Conservation (phyloP, 2,113 vertebrate species). For the Romanogobio albipinnatus region DNA sequence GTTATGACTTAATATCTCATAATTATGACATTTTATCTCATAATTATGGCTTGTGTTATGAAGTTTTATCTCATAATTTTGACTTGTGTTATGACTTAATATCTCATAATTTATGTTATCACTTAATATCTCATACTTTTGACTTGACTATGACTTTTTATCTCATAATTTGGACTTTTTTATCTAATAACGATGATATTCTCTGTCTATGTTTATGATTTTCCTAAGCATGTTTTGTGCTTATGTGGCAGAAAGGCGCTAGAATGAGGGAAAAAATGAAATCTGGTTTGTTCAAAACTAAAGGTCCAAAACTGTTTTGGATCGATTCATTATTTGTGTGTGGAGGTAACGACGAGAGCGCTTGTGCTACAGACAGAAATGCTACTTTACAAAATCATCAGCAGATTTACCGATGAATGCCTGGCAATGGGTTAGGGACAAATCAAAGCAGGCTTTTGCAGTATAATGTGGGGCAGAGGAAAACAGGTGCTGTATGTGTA, state of each 20-base stretch:
- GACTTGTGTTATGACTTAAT: neutral
- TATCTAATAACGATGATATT: neutral
- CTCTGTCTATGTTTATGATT: neutral
- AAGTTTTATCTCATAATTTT: neutral
- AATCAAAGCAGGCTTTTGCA: neutral
- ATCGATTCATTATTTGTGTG: neutral
- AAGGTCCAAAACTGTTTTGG: neutral
- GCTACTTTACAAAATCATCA: neutral
- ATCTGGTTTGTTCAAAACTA: neutral
- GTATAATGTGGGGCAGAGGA: neutral
- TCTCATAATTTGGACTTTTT: neutral
- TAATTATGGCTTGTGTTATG: neutral
- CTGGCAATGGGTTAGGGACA: neutral
- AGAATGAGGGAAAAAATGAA: neutral
- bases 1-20: neutral
- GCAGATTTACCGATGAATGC: neutral
- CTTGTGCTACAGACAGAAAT: neutral
- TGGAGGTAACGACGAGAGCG: neutral
- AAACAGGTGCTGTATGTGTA: slow-evolving; percentile 22
- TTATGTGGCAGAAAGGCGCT: neutral
- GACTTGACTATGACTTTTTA: neutral
- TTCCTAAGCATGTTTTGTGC: neutral
- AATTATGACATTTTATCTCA: neutral
- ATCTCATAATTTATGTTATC: neutral
- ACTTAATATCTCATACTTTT: neutral